phyloP scores from a whole-genome alignment of 2,797 vertebrate species.

The Silurus lanzhouensis region DNA sequence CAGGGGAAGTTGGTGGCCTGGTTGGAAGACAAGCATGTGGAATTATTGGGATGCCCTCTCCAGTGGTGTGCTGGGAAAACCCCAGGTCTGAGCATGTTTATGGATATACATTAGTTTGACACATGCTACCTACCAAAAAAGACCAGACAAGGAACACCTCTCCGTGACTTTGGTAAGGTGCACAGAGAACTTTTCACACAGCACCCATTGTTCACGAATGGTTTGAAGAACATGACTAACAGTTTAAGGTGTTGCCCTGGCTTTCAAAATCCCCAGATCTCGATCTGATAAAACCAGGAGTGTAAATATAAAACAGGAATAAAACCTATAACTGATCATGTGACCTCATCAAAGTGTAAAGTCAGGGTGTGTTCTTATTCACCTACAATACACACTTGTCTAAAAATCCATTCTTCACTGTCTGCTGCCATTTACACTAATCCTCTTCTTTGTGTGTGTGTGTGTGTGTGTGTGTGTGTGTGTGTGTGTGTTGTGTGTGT shows the following conservation, averaged over 20 bases:
- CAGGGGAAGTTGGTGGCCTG: too few species aligned
- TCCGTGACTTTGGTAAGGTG: background rate
- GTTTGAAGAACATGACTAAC: too few species aligned
- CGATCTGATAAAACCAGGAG: background rate
- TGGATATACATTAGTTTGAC: too few species aligned
- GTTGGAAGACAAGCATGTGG: too few species aligned
- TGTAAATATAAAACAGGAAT: background rate
- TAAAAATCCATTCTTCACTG: background rate
- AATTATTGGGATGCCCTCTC: too few species aligned
- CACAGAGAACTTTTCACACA: too few species aligned
- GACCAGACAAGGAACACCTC: background rate
- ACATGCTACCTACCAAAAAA: too few species aligned
- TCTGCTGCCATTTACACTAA: background rate
- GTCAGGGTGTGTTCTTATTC: background rate
- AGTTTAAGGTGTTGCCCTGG: background rate
- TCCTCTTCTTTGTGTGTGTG: background rate
- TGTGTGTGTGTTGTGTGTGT: slow-evolving; percentile 18
- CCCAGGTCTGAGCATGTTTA: too few species aligned
- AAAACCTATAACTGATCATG: background rate
- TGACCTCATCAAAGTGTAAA: background rate
- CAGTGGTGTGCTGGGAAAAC: too few species aligned
- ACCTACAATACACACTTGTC: background rate
- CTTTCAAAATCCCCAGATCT: background rate
- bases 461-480: background rate
- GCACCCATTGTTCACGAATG: too few species aligned